These are phyloP conservation scores for Sceloporus undulatus DNA, from an alignment of 2,113 vertebrate genomes.

Conservation along the genomic window DNA sequence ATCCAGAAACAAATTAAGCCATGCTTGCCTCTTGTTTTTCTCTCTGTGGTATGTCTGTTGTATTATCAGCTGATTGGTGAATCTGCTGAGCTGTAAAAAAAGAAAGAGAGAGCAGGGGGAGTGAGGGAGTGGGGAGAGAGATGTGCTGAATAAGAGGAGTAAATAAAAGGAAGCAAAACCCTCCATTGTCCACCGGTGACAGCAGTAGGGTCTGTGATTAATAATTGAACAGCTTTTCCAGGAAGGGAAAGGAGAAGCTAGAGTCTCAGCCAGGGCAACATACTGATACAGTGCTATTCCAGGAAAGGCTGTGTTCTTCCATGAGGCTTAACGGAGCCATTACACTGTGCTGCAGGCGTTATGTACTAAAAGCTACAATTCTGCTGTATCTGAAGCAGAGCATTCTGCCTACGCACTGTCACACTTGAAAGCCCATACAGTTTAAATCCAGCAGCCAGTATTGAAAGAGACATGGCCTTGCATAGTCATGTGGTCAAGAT, in stretches of 20 bases:
- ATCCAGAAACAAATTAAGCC: background rate
- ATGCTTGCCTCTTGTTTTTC: slow-evolving; percentile 38
- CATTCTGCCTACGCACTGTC: background rate
- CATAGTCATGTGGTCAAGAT: slow-evolving; percentile 25
- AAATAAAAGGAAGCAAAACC: slow-evolving; percentile 63
- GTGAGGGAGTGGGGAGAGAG: slow-evolving; percentile 2
- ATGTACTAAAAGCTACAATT: slow-evolving; percentile 28
- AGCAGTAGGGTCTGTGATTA: slow-evolving; percentile 68
- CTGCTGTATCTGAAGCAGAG: slow-evolving; percentile 31
- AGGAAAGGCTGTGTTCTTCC: slow-evolving; percentile 62
- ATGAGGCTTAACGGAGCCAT: slow-evolving; percentile 24
- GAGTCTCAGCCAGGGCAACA: slow-evolving; percentile 42
- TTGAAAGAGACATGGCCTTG: background rate
- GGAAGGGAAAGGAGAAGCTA: slow-evolving; percentile 77
- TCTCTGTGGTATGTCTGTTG: background rate
- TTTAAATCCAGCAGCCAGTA: slow-evolving; percentile 22
- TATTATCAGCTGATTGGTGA: slow-evolving; percentile 47
- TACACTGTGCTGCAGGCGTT: slow-evolving; percentile 45
- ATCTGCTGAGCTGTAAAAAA: slow-evolving; percentile 58
- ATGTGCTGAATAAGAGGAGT: slow-evolving; percentile 60
- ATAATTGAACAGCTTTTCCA: slow-evolving; percentile 80
- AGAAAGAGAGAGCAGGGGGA: background rate
- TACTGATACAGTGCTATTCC: slow-evolving; percentile 47
- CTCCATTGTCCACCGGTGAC: slow-evolving; percentile 56
- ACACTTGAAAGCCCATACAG: slow-evolving; percentile 20